These are phyloP conservation scores for Acrobasis consociella DNA, from an alignment of 2,888 invertebrate genomes.

Conservation along the genomic window DNA sequence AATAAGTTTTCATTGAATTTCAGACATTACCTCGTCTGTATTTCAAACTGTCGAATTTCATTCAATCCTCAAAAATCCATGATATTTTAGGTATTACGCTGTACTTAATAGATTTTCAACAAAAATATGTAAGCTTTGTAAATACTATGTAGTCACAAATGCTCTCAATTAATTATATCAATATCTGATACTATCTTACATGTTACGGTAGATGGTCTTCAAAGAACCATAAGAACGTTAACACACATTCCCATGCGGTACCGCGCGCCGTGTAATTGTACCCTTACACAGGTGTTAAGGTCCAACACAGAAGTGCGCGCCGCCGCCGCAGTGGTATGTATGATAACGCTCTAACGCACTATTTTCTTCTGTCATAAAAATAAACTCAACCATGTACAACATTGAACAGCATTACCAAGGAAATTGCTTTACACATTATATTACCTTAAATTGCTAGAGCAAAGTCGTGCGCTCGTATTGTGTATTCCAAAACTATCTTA, in stretches of 20 bases:
- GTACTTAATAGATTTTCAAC: background rate
- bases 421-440: conserved; percentile 64
- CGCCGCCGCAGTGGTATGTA: no score
- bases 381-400: conserved; percentile 50
- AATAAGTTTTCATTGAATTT: conserved; percentile 21
- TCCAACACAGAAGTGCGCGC: no score
- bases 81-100: background rate
- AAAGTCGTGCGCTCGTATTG: conserved; percentile 47
- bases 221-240: no score
- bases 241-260: no score
- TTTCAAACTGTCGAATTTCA: background rate
- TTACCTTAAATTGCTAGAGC: conserved; percentile 56
- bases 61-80: conserved; percentile 6
- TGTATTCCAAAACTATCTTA: conserved; percentile 53
- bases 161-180: background rate
- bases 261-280: no score
- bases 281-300: no score
- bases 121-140: conserved; percentile 17
- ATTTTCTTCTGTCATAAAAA: conserved; percentile 39
- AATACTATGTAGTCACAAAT: conserved; percentile 11
- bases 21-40: background rate
- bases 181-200: no score
- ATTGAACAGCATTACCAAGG: conserved; percentile 69
- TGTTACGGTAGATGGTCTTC: no score
- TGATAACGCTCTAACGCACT: background rate